Percentiles rank a stretch among this genome's conserved stretches.
Evolutionary conservation across 2,113 vertebrate genomes (phyloP).

Genomic region (Fulica atra): DNA sequence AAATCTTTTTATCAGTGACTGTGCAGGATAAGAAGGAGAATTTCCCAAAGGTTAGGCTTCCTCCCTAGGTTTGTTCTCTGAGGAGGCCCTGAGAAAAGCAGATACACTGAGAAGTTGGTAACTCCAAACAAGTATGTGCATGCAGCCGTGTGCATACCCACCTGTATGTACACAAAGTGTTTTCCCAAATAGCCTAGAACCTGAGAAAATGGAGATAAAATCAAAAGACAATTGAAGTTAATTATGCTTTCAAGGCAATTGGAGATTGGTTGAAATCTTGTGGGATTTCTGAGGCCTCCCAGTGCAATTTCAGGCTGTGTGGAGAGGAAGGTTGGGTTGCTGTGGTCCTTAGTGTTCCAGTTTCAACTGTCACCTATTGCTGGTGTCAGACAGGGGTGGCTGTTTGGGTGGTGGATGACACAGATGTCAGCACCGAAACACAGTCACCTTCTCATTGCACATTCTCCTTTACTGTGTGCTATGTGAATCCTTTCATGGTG

Average conservation of each 20-base stretch:
- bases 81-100: slow-evolving; percentile 46
- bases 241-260: slow-evolving; percentile 7
- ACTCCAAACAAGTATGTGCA: neutral
- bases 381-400: neutral
- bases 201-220: slow-evolving; percentile 64
- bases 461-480: neutral
- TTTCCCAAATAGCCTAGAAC: slow-evolving; percentile 38
- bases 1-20: neutral
- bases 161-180: neutral
- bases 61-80: neutral
- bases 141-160: neutral
- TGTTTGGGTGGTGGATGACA: neutral
- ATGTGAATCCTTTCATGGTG: neutral
- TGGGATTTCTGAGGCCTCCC: slow-evolving; percentile 19
- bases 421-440: neutral
- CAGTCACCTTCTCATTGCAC: neutral
- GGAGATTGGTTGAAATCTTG: slow-evolving; percentile 21
- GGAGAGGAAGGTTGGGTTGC: neutral
- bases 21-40: neutral
- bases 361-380: neutral
- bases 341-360: neutral
- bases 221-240: slow-evolving; percentile 22
- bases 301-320: neutral
- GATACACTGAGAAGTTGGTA: neutral
- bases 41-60: neutral